Percentiles rank a stretch among this genome's conserved stretches.
Evolutionary conservation across 2,113 vertebrate genomes (phyloP).

Genomic region (Antennarius striatus): DNA sequence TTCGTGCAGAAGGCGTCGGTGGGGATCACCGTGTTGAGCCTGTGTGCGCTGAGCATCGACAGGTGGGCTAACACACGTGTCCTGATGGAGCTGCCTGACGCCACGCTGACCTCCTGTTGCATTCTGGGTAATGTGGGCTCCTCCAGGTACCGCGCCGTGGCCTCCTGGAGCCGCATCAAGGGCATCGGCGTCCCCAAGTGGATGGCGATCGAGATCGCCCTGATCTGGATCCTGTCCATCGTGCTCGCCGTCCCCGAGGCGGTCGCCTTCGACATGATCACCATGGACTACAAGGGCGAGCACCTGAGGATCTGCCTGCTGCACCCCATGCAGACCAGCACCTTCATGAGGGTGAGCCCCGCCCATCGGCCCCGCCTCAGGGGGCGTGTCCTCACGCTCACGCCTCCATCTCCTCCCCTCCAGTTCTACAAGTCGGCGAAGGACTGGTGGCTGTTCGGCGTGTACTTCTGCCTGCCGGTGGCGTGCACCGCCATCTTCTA

Average conservation of each 20-base stretch:
- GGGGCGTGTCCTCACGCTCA: background rate
- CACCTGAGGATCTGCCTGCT: slow-evolving; percentile 88
- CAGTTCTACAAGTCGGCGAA: slow-evolving; percentile 94
- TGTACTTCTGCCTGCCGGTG: slow-evolving; percentile 95
- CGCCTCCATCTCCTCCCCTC: background rate
- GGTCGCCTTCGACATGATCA: slow-evolving; percentile 91
- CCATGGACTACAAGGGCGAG: slow-evolving; percentile 87
- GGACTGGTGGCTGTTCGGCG: slow-evolving; percentile 96
- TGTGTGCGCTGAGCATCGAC: slow-evolving; percentile 97
- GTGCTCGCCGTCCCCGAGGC: slow-evolving; percentile 91
- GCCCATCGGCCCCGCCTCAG: too few species aligned
- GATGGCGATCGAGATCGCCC: slow-evolving; percentile 91
- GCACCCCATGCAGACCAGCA: slow-evolving; percentile 84
- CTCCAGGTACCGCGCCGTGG: slow-evolving; percentile 91
- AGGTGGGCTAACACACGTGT: slow-evolving; percentile 79
- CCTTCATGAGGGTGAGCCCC: slow-evolving; percentile 89
- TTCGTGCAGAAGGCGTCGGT: slow-evolving; percentile 97
- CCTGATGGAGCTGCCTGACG: background rate
- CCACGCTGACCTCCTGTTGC: background rate
- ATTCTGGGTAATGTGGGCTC: background rate
- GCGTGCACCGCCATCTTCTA: slow-evolving; percentile 93
- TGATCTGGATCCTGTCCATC: slow-evolving; percentile 94
- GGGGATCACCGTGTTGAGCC: slow-evolving; percentile 95
- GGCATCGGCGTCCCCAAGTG: slow-evolving; percentile 92
- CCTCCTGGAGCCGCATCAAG: slow-evolving; percentile 95